phyloP scores from a whole-genome alignment of 2,113 vertebrate species.

The Sterrhoptilus dennistouni region DNA sequence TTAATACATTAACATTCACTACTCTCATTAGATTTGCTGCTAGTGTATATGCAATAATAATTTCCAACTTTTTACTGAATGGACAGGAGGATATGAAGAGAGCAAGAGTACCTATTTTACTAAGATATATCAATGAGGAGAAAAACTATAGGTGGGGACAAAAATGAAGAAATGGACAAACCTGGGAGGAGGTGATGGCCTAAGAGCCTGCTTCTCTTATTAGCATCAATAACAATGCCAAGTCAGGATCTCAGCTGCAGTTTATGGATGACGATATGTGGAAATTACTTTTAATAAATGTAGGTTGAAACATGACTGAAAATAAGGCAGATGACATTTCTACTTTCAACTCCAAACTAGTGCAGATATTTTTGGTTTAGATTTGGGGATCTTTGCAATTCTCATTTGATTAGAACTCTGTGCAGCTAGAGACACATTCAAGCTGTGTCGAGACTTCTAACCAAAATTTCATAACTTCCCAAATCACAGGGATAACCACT shows the following conservation, averaged over 20 bases:
- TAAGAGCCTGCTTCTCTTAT: neutral
- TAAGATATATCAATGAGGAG: neutral
- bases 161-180: neutral
- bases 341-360: neutral
- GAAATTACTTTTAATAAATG: neutral
- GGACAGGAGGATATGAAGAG: neutral
- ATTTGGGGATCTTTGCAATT: neutral
- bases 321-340: neutral
- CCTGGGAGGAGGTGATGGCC: neutral
- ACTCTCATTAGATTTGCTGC: neutral
- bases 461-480: neutral
- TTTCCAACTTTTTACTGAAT: neutral
- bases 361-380: neutral
- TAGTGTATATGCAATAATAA: neutral
- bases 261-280: neutral
- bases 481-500: neutral
- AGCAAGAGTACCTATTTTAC: neutral
- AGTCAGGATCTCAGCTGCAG: neutral
- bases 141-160: neutral
- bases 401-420: neutral
- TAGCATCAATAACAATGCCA: neutral
- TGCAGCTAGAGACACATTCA: neutral
- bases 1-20: neutral
- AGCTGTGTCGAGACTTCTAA: neutral
- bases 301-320: neutral